Percentiles rank a stretch among this genome's conserved stretches.
phyloP scores from a whole-genome alignment of 2,797 vertebrate species.

The Micromesistius poutassou region DNA sequence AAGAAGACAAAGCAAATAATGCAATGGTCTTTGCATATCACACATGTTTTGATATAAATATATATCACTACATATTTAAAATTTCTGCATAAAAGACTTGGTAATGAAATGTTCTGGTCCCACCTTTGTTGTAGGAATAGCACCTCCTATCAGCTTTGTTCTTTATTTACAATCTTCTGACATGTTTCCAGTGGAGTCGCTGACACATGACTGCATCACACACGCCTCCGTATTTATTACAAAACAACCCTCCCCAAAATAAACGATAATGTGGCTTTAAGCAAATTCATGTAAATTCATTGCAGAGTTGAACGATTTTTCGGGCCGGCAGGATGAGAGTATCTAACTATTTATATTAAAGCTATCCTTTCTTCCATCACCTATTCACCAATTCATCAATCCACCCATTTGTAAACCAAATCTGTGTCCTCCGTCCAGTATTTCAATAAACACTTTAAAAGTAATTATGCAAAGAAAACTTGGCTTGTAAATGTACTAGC shows the following conservation, averaged over 20 bases:
- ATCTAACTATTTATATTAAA: too few species aligned
- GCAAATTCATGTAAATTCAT: neutral
- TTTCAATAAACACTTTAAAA: neutral
- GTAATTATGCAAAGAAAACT: neutral
- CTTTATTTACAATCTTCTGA: neutral
- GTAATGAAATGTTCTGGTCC: too few species aligned
- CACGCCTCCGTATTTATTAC: neutral
- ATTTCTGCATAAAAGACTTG: too few species aligned
- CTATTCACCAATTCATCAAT: too few species aligned
- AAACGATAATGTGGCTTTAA: neutral
- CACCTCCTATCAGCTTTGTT: neutral
- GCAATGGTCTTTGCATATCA: neutral
- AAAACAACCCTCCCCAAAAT: too few species aligned
- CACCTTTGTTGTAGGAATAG: neutral
- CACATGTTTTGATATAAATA: too few species aligned
- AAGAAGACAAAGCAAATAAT: neutral
- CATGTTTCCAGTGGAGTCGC: neutral
- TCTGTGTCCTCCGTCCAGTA: neutral
- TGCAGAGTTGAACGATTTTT: too few species aligned
- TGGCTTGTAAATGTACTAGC: neutral
- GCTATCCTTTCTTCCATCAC: too few species aligned
- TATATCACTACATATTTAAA: too few species aligned
- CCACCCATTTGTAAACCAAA: neutral
- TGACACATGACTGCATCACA: neutral
- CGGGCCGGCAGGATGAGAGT: too few species aligned